Evolutionary conservation across 2,888 invertebrate species (phyloP).

Genomic region (Litoditis marina): DNA sequence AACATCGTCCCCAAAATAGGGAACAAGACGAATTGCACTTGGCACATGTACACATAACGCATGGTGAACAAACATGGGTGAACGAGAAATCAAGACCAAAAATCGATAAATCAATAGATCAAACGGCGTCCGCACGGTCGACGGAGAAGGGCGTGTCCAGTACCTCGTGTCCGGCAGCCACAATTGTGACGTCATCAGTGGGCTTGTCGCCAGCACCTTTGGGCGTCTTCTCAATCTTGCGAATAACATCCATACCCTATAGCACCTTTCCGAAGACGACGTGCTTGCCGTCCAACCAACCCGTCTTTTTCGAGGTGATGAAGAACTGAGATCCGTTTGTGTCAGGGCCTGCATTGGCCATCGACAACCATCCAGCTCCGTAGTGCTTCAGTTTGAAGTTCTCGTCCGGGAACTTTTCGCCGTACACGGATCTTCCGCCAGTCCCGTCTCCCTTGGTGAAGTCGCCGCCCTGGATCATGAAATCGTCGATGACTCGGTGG

Average conservation of each 20-base stretch:
- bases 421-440: slow-evolving; percentile 63
- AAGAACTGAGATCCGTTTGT: slow-evolving; percentile 92
- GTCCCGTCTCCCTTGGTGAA: slow-evolving; percentile 62
- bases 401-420: slow-evolving; percentile 62
- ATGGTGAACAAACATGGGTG: too few species aligned
- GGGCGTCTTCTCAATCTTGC: slow-evolving; percentile 41
- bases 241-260: slow-evolving; percentile 55
- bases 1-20: too few species aligned
- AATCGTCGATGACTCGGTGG: slow-evolving; percentile 80
- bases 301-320: slow-evolving; percentile 75
- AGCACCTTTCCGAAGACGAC: slow-evolving; percentile 77
- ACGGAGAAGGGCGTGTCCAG: slow-evolving; percentile 80
- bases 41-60: too few species aligned
- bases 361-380: slow-evolving; percentile 76
- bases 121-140: slow-evolving; percentile 68
- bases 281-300: slow-evolving; percentile 85
- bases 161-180: slow-evolving; percentile 73
- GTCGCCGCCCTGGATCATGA: slow-evolving; percentile 78
- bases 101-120: too few species aligned
- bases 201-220: slow-evolving; percentile 50
- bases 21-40: too few species aligned
- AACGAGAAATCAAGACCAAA: too few species aligned
- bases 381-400: slow-evolving; percentile 58
- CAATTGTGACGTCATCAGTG: slow-evolving; percentile 75
- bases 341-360: slow-evolving; percentile 77